Conservation (phyloP, 2,888 invertebrate genomes). For the Ethmia dodecea region DNA sequence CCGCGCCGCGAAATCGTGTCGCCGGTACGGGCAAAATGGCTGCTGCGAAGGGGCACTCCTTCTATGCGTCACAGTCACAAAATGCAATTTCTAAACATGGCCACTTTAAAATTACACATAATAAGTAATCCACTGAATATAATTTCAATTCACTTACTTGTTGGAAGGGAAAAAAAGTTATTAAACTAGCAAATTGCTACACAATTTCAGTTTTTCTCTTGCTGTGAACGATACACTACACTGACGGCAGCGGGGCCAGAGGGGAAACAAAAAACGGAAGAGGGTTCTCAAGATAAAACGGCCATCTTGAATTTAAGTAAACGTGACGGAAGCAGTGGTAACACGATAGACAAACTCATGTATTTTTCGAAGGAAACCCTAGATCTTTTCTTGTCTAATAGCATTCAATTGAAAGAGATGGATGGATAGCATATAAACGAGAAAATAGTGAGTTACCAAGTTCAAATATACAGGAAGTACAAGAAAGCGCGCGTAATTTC, state of each 20-base stretch:
- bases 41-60: slow-evolving; percentile 77
- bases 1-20: slow-evolving; percentile 72
- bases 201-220: slow-evolving; percentile 75
- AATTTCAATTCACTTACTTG: slow-evolving; percentile 68
- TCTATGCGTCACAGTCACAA: slow-evolving; percentile 79
- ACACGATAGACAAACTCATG: slow-evolving; percentile 5
- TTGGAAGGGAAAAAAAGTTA: slow-evolving; percentile 75
- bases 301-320: slow-evolving; percentile 47
- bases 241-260: slow-evolving; percentile 75
- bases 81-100: slow-evolving; percentile 33
- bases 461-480: not conserved
- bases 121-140: slow-evolving; percentile 48
- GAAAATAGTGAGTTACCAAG: slow-evolving; percentile 15
- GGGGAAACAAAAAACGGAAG: slow-evolving; percentile 75
- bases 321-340: slow-evolving; percentile 14
- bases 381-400: slow-evolving; percentile 14
- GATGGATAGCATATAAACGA: not conserved
- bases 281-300: slow-evolving; percentile 67
- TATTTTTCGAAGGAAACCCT: slow-evolving; percentile 1
- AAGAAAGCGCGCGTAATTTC: not conserved
- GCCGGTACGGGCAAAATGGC: slow-evolving; percentile 77
- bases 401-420: slow-evolving; percentile 18
- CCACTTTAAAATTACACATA: slow-evolving; percentile 44
- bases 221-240: slow-evolving; percentile 76
- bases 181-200: slow-evolving; percentile 75